phyloP scores from a whole-genome alignment of 2,797 vertebrate species.

The Schizothorax lantsangensis region DNA sequence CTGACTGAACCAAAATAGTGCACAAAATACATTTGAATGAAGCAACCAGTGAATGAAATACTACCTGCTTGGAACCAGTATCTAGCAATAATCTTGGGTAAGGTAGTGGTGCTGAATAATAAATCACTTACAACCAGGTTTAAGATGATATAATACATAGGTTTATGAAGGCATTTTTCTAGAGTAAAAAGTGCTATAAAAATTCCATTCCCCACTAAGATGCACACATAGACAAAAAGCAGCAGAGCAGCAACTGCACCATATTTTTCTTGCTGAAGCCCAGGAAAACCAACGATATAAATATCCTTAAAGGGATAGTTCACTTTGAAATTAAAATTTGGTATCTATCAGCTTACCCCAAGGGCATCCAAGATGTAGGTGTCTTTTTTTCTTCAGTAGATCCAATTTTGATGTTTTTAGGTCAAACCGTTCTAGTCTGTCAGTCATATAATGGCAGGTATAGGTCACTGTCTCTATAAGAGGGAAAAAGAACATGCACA shows the following conservation, averaged over 20 bases:
- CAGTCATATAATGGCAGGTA: no score
- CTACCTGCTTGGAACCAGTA: slow-evolving; percentile 73
- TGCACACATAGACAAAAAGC: slow-evolving; percentile 70
- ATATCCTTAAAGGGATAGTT: slow-evolving; percentile 77
- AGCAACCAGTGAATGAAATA: slow-evolving; percentile 73
- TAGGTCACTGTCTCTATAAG: no score
- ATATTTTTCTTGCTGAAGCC: slow-evolving; percentile 67
- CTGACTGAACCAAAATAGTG: slow-evolving; percentile 72
- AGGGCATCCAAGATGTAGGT: no score
- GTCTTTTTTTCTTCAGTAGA: no score
- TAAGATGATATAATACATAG: slow-evolving; percentile 72
- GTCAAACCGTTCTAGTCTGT: no score
- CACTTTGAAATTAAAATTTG: no score
- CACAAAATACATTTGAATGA: slow-evolving; percentile 75
- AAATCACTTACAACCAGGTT: slow-evolving; percentile 71
- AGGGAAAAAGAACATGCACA: no score
- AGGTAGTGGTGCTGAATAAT: slow-evolving; percentile 74
- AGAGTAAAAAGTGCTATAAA: slow-evolving; percentile 67
- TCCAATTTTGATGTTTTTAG: no score
- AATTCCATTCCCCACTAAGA: slow-evolving; percentile 69
- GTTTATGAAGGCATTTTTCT: slow-evolving; percentile 71
- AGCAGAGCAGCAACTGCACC: slow-evolving; percentile 61
- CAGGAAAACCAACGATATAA: slow-evolving; percentile 76
- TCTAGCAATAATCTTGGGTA: slow-evolving; percentile 75
- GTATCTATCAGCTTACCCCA: no score